Evolutionary conservation across 2,888 invertebrate species (phyloP), one percentile per base, ranked within the genome.

Genomic region (Eubasilissa splendida): DNA sequence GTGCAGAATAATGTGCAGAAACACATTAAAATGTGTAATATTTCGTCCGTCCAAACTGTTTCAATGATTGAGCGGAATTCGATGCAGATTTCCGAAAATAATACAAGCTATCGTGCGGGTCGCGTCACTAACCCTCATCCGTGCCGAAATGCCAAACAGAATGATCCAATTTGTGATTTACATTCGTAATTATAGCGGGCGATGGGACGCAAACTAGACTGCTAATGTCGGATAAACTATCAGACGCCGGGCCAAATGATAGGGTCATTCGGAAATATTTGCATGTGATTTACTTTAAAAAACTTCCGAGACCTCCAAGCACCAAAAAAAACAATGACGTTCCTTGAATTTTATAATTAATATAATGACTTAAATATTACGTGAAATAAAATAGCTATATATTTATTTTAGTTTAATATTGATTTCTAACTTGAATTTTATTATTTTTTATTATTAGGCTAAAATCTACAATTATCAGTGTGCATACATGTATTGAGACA

Each of bases 161-260:
- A 73, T 12, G 33, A 11, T 12, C 22, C 75, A 50, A 75, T 42
- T 75, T 75, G n/a, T 3, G 50, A 71, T 71, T 71, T 71, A 22
- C 42, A 75, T 60, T 63, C 75, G 60, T 75, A 75, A 75, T 60
- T 75, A 75, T 75, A 60, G 75, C 50, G 50, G 59, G 4, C 10
- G 59, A 42, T 11, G 33, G 50, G 8, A 33, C 42, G 11, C 31
- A 31, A 58, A 14, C 59, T 53, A 10, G 14, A 22, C 53, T 52
- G 52, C 22, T 53, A 5, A 22, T 70, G 22, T 11, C 70, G 53
- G 22, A 70, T 54, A 14, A n/a, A 70, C 68, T 52, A 52, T 14
- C 33, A 9, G 22, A 22, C 42, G 42, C 2, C 42, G 22, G 31
- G 22, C 54, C 5, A 53, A 53, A 70, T 70, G 53, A 73, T 12